Evolutionary conservation across 2,113 vertebrate species (phyloP), one percentile per base, ranked within the genome.

Genomic region (Platichthys flesus): DNA sequence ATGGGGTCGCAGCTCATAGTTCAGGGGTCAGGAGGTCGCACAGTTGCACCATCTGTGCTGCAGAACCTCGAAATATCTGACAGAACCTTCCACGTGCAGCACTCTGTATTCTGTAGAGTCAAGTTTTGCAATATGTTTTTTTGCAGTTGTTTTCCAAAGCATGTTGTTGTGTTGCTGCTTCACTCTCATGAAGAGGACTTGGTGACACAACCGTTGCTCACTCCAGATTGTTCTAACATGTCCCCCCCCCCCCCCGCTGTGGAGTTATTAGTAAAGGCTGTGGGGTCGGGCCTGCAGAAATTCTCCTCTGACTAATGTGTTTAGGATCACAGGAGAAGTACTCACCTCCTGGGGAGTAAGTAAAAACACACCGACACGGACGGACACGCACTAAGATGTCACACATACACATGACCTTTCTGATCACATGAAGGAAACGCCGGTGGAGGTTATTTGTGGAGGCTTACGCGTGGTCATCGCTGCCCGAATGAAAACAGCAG

Each of bases 11-110:
- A 85, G 85, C 49, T 85, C 79, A 81, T n/a, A 75, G 81, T 78
- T 90, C 54, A 85, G 42, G 86, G 88, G 70, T 76, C 69, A 85
- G 49, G 62, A 85, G 76, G 88, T 85, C 75, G 76, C 71, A 74
- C 72, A 79, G 77, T 82, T 86, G 76, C 76, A 77, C 84, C 85
- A 85, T 84, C 75, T 87, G 88, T 65, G 40, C 15, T 4, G 45
- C 71, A 77, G 56, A 66, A 60, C 74, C 77, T 85, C 35, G 73
- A 79, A 86, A 82, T 83, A 84, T 80, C 67, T 75, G 67, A 20
- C 64, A 49, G 28, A 26, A 49, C 21, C 35, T 76, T 76, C 64
- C 40, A 21, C 26, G 31, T 28, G 16, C 13, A 26, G 24, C 47
- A 31, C 21, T 16, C 45, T 15, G 21, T 15, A 21, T 61, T 31